Evolutionary conservation across 2,888 invertebrate species (phyloP).

Genomic region (Allophyes oxyacanthae): DNA sequence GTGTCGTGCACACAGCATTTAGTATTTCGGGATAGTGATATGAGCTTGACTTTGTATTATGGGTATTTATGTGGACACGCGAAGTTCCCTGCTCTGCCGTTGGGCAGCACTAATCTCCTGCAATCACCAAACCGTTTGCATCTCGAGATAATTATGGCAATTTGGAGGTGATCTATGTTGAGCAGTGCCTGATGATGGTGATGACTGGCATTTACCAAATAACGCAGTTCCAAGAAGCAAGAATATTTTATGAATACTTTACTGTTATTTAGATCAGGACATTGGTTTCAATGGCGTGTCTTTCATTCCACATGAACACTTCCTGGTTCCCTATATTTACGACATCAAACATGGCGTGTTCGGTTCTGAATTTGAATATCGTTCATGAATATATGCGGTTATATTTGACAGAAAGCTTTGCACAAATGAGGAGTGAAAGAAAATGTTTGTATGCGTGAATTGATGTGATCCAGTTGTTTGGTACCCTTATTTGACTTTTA

Average conservation of each 20-base stretch:
- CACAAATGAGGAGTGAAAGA: not conserved
- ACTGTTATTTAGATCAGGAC: not conserved
- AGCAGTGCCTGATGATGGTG: too few species aligned
- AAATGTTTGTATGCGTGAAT: not conserved
- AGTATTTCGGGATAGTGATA: too few species aligned
- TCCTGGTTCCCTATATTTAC: conserved; percentile 8
- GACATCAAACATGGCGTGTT: conserved; percentile 20
- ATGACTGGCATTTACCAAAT: too few species aligned
- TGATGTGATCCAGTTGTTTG: not conserved
- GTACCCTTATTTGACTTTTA: conserved; percentile 10
- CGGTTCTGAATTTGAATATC: conserved; percentile 22
- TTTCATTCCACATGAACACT: conserved; percentile 18
- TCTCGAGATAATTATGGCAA: too few species aligned
- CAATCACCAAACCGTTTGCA: too few species aligned
- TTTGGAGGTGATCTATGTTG: too few species aligned
- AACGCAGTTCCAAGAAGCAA: too few species aligned
- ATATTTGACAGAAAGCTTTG: not conserved
- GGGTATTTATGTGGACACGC: too few species aligned
- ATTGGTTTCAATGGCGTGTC: conserved; percentile 5
- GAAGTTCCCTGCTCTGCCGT: too few species aligned
- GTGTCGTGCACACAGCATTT: not conserved
- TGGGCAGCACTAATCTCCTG: too few species aligned
- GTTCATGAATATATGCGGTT: conserved; percentile 2
- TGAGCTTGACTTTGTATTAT: too few species aligned
- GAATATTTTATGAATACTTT: too few species aligned